Conservation (phyloP, 2,797 vertebrate genomes). For the Melanotaenia boesemani region DNA sequence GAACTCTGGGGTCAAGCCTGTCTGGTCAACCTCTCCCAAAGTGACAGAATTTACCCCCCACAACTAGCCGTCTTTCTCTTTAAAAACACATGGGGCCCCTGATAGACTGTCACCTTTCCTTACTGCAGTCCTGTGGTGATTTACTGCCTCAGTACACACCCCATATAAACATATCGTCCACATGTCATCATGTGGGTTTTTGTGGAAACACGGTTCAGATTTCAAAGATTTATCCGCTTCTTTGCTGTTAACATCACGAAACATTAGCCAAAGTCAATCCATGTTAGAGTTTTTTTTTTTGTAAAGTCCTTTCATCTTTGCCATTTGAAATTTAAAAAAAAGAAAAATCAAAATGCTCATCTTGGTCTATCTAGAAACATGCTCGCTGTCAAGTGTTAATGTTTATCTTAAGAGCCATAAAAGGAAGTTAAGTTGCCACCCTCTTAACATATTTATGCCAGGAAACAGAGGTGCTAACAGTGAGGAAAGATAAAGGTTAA, state of each 20-base stretch:
- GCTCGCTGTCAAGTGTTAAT: slow-evolving; percentile 79
- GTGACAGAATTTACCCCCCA: slow-evolving; percentile 70
- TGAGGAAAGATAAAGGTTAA: slow-evolving; percentile 60
- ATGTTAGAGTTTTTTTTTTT: slow-evolving; percentile 16
- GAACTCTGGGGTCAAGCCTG: slow-evolving; percentile 71
- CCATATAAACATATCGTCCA: slow-evolving; percentile 77
- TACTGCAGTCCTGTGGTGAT: slow-evolving; percentile 66
- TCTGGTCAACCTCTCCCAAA: slow-evolving; percentile 69
- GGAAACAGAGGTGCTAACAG: slow-evolving; percentile 74
- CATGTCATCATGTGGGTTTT: slow-evolving; percentile 67
- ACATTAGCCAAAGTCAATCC: slow-evolving; percentile 26
- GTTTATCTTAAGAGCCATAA: slow-evolving; percentile 78
- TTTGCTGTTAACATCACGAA: slow-evolving; percentile 53
- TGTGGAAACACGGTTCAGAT: slow-evolving; percentile 45
- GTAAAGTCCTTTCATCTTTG: slow-evolving; percentile 46
- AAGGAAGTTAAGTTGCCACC: slow-evolving; percentile 69
- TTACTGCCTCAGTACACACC: slow-evolving; percentile 72
- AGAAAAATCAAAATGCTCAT: slow-evolving; percentile 44
- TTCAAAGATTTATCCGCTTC: slow-evolving; percentile 55
- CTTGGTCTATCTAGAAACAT: slow-evolving; percentile 67
- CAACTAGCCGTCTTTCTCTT: slow-evolving; percentile 64
- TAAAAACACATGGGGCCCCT: slow-evolving; percentile 74
- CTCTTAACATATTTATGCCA: slow-evolving; percentile 78
- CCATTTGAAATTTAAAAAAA: background rate
- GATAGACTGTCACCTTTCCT: slow-evolving; percentile 63